These are phyloP conservation scores for Clarias macrocephalus DNA, from an alignment of 2,113 vertebrate genomes.

Conservation along the genomic window DNA sequence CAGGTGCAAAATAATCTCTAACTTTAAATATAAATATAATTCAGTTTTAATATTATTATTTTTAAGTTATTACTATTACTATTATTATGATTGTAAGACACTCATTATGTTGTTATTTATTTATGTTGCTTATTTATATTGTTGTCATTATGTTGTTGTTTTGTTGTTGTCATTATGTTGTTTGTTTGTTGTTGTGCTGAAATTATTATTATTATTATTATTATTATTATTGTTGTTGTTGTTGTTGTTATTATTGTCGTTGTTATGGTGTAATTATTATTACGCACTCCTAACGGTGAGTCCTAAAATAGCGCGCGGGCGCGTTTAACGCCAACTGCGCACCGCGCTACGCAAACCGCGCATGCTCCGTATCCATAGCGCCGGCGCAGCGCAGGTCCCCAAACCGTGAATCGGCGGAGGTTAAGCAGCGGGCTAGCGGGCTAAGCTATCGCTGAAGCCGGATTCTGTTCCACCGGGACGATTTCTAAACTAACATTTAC, in stretches of 20 bases:
- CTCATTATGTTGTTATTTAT: too few relatives aligned
- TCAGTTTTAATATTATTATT: too few relatives aligned
- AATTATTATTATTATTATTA: too few relatives aligned
- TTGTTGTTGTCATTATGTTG: too few relatives aligned
- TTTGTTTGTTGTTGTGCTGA: too few relatives aligned
- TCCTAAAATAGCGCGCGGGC: not conserved
- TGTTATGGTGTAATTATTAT: not conserved
- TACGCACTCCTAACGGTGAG: not conserved
- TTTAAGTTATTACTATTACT: too few relatives aligned
- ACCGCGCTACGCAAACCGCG: conserved; percentile 12
- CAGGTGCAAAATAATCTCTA: not conserved
- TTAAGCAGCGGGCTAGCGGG: not conserved
- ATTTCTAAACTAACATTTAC: not conserved
- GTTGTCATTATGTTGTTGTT: too few relatives aligned
- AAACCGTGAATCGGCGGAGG: not conserved
- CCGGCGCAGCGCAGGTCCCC: too few relatives aligned
- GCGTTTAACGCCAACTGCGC: not conserved
- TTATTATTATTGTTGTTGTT: too few relatives aligned
- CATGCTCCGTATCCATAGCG: conserved; percentile 17
- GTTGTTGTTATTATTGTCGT: not conserved
- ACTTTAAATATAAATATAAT: not conserved
- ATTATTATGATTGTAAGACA: too few relatives aligned
- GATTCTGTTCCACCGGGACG: not conserved
- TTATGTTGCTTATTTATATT: too few relatives aligned
- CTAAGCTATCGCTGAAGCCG: not conserved